Evolutionary conservation across 1,140 invertebrate species (phyloP).

Genomic region (Ips nitidus): DNA sequence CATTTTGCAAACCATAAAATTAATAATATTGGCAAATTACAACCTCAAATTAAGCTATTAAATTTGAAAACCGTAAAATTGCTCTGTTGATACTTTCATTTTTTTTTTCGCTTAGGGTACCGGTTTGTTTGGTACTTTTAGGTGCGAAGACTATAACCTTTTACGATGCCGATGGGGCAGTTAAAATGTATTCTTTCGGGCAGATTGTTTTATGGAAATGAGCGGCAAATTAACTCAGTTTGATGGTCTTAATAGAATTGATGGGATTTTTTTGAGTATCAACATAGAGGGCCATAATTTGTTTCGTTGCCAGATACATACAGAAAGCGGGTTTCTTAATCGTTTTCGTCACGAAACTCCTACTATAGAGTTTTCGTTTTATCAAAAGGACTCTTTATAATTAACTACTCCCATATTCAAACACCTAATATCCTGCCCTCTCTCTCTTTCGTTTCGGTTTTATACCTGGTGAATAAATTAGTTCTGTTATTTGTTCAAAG

Average conservation of each 20-base stretch:
- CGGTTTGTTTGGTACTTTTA: not conserved
- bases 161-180: slow-evolving; percentile 9
- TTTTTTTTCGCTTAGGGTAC: slow-evolving; percentile 6
- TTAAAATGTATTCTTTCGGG: slow-evolving; percentile 18
- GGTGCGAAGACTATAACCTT: slow-evolving; percentile 13
- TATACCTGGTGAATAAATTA: no score
- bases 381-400: slow-evolving; percentile 12
- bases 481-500: no score
- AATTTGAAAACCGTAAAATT: slow-evolving; percentile 13
- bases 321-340: slow-evolving; percentile 15
- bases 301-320: slow-evolving; percentile 6
- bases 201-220: slow-evolving; percentile 1
- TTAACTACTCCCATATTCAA: slow-evolving; percentile 22
- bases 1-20: slow-evolving; percentile 1
- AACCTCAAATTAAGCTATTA: slow-evolving; percentile 17
- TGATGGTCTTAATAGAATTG: not conserved
- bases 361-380: slow-evolving; percentile 2
- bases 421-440: slow-evolving; percentile 15
- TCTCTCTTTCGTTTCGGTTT: not conserved
- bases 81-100: slow-evolving; percentile 16
- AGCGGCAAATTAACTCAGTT: not conserved
- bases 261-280: not conserved
- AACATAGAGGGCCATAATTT: slow-evolving; percentile 19
- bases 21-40: slow-evolving; percentile 17
- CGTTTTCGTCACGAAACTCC: slow-evolving; percentile 17